Percentiles rank a stretch among this genome's conserved stretches.
phyloP scores from a whole-genome alignment of 2,888 invertebrate genomes.

The Conops quadrifasciatus region DNA sequence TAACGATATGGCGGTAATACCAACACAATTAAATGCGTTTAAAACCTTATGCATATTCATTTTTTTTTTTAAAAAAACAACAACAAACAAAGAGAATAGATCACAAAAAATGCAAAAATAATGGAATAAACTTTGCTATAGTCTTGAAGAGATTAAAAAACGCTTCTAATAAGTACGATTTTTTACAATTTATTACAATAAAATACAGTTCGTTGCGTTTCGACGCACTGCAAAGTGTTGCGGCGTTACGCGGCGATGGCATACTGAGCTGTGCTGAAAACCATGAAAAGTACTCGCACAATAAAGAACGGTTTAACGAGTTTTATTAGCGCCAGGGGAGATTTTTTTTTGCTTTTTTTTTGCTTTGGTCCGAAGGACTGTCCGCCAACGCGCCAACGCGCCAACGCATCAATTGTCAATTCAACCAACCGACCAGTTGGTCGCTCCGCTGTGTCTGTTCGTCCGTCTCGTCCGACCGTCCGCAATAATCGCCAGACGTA shows the following conservation, averaged over 20 bases:
- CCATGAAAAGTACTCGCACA: background rate
- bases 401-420: too few relatives aligned
- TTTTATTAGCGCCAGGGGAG: slow-evolving; percentile 15
- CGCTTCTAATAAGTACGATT: background rate
- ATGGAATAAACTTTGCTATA: background rate
- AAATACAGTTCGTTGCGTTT: too few relatives aligned
- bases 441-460: too few relatives aligned
- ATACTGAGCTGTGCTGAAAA: too few relatives aligned
- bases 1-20: too few relatives aligned
- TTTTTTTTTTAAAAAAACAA: background rate
- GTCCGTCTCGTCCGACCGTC: too few relatives aligned
- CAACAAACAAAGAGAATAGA: slow-evolving; percentile 41
- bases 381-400: too few relatives aligned
- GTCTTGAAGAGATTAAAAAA: background rate
- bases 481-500: background rate
- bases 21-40: background rate
- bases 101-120: background rate
- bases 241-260: too few relatives aligned
- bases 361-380: too few relatives aligned
- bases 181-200: background rate
- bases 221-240: too few relatives aligned
- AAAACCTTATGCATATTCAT: slow-evolving; percentile 27
- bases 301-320: slow-evolving; percentile 1
- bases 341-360: background rate
- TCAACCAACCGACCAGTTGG: too few relatives aligned